phyloP scores from a whole-genome alignment of 1,140 invertebrate species.

The Drosophila bifasciata region DNA sequence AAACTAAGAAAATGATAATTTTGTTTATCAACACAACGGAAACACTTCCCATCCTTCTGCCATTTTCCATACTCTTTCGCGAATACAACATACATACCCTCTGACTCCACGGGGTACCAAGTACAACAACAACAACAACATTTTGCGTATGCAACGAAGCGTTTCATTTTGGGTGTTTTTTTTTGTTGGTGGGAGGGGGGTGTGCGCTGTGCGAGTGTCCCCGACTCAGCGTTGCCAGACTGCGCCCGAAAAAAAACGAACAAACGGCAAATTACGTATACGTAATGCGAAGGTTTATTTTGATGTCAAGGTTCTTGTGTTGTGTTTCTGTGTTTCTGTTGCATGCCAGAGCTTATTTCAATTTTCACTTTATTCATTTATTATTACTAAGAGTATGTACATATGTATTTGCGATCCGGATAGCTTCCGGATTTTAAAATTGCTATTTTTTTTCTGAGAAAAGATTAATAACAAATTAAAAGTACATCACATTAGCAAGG shows the following conservation, averaged over 20 bases:
- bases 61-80: too few species aligned
- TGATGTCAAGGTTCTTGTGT: slow-evolving; percentile 64
- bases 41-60: too few species aligned
- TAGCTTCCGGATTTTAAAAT: slow-evolving; percentile 70
- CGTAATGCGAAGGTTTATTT: slow-evolving; percentile 58
- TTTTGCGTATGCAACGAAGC: slow-evolving; percentile 75
- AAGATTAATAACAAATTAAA: slow-evolving; percentile 79
- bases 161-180: slow-evolving; percentile 72
- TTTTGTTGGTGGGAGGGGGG: slow-evolving; percentile 29
- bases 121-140: slow-evolving; percentile 3
- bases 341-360: slow-evolving; percentile 34
- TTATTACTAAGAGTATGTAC: slow-evolving; percentile 46
- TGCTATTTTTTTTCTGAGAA: slow-evolving; percentile 54
- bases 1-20: too few species aligned
- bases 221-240: slow-evolving; percentile 62
- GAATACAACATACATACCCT: too few species aligned
- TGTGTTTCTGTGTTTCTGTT: slow-evolving; percentile 6
- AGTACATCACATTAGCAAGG: too few species aligned
- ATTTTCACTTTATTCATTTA: slow-evolving; percentile 43
- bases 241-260: slow-evolving; percentile 34
- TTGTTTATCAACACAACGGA: too few species aligned
- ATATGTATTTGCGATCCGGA: slow-evolving; percentile 14
- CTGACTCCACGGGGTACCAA: too few species aligned
- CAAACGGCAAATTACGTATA: slow-evolving; percentile 51
- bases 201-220: neutral